Evolutionary conservation across 1,140 invertebrate genomes (phyloP), one percentile per base, ranked within the genome.

Genomic region (Steinernema khuongi): DNA sequence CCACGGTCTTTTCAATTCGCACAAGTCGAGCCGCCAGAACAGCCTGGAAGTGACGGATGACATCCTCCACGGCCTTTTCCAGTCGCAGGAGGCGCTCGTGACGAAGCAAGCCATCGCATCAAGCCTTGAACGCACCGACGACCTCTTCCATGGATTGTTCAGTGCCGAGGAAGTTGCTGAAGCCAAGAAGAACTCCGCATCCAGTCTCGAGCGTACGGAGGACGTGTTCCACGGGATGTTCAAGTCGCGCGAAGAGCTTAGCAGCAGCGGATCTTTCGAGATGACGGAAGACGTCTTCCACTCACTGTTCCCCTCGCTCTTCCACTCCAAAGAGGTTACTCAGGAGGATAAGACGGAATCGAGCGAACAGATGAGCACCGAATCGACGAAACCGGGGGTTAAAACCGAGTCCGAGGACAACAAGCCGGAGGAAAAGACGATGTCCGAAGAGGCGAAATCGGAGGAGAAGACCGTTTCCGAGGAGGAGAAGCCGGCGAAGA

Each of bases 221-320:
- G 50, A 60, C 50, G 50, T 60, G 19, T 60, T 60, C 50, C 50
- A 60, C 50, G 50, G 50, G 4, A 60, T 60, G 50, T 60, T 60
- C 50, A 11, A n/a, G n/a, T n/a, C n/a, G n/a, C n/a, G n/a, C n/a
- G n/a, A n/a, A n/a, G n/a, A n/a, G n/a, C n/a, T n/a, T n/a, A n/a
- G n/a, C n/a, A n/a, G n/a, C n/a, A n/a, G n/a, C n/a, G n/a, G n/a
- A n/a, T n/a, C n/a, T n/a, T 22, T 60, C 4, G 50, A 60, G 50
- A 60, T 14, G 11, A 60, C 50, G 7, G 50, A 60, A 14, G 50
- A 60, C 50, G 50, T 60, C 4, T 60, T 60, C 50, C 50, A 60
- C 50, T 14, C 14, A 11, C 14, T 60, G 50, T 60, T 60, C 50
- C 7, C n/a, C n/a, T n/a, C n/a, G n/a, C n/a, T n/a, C n/a, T n/a